These are phyloP conservation scores for Tapera naevia DNA, from an alignment of 2,797 vertebrate species.

Conservation along the genomic window DNA sequence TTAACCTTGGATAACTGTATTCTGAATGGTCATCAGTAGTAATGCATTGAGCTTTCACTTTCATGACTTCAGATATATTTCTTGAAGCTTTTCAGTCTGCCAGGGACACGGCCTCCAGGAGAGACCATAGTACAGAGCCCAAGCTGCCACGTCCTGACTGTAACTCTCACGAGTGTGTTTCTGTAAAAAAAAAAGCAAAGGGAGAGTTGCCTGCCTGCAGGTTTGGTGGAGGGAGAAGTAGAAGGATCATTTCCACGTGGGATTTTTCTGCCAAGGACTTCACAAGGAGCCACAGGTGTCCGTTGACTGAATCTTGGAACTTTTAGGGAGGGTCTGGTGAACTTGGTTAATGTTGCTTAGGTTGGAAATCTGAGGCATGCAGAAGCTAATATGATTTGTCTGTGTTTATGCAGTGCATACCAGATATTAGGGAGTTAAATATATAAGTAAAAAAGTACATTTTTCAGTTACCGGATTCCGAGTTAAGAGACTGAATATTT, in stretches of 20 bases:
- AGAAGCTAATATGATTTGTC: not conserved
- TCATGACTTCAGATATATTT: not conserved
- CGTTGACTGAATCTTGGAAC: not conserved
- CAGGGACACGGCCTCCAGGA: accelerated
- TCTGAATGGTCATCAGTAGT: not conserved
- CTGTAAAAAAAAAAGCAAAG: not conserved
- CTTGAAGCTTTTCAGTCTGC: not conserved
- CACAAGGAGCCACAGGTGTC: not conserved
- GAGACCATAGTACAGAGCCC: not conserved
- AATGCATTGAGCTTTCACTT: not conserved
- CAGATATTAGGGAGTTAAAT: not conserved
- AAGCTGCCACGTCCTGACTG: not conserved
- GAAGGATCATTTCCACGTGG: not conserved
- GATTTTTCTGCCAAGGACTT: not conserved
- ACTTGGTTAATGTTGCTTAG: not conserved
- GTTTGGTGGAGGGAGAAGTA: not conserved
- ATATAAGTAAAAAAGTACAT: not conserved
- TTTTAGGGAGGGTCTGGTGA: not conserved
- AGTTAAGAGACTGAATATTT: not conserved
- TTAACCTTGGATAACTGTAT: not conserved
- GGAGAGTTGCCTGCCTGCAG: not conserved
- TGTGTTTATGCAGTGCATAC: not conserved
- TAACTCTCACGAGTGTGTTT: not conserved
- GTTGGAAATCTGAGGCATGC: not conserved
- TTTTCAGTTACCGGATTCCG: not conserved